Percentiles rank a stretch among this genome's conserved stretches.
phyloP scores from a whole-genome alignment of 2,113 vertebrate species.

The Trichomycterus rosablanca region DNA sequence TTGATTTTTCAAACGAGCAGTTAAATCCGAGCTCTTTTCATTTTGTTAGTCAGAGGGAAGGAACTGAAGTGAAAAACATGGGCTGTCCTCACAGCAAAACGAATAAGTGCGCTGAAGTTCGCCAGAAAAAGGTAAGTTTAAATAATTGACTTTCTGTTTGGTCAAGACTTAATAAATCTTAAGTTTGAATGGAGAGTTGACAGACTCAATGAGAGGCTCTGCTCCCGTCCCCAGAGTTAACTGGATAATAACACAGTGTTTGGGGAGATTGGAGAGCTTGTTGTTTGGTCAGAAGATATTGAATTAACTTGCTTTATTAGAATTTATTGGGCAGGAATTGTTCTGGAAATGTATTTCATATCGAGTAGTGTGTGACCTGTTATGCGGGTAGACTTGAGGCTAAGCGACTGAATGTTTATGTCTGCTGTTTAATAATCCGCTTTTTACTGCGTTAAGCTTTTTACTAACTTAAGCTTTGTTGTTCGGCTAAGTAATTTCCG shows the following conservation, averaged over 20 bases:
- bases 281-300: too few relatives aligned
- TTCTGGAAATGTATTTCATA: too few relatives aligned
- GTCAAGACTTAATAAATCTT: neutral
- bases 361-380: too few relatives aligned
- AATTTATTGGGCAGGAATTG: too few relatives aligned
- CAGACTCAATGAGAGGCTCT: neutral
- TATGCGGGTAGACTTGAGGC: too few relatives aligned
- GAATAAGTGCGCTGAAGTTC: slow-evolving; percentile 35
- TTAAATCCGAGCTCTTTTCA: neutral
- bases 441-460: too few relatives aligned
- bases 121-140: slow-evolving; percentile 34
- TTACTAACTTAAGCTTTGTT: too few relatives aligned
- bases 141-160: neutral
- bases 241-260: neutral
- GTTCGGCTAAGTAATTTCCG: too few relatives aligned
- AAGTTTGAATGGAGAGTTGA: slow-evolving; percentile 5
- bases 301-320: too few relatives aligned
- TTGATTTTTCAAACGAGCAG: slow-evolving; percentile 12
- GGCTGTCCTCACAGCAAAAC: slow-evolving; percentile 65
- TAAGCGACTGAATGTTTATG: too few relatives aligned
- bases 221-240: neutral
- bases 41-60: neutral
- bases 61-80: slow-evolving; percentile 46
- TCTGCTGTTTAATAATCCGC: too few relatives aligned
- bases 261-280: too few relatives aligned